These are phyloP conservation scores for Tenthredo mesomela DNA, from an alignment of 2,888 invertebrate species.

Conservation along the genomic window DNA sequence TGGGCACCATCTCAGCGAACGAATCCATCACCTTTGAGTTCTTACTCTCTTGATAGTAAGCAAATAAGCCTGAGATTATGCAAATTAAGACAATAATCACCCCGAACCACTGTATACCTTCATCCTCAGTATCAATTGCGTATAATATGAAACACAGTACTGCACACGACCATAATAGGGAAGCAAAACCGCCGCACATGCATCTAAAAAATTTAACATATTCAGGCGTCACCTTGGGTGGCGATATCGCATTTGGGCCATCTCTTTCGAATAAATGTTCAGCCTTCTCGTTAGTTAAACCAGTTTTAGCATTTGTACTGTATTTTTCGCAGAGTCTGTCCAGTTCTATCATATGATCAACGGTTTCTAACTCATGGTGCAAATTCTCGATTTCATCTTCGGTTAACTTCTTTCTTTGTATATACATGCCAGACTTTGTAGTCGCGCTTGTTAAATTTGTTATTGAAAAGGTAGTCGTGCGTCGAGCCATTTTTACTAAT, in stretches of 20 bases:
- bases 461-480: slow-evolving; percentile 16
- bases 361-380: slow-evolving; percentile 72
- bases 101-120: slow-evolving; percentile 79
- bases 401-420: slow-evolving; percentile 66
- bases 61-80: slow-evolving; percentile 83
- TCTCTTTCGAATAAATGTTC: slow-evolving; percentile 80
- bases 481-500: slow-evolving; percentile 53
- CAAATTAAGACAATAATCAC: slow-evolving; percentile 82
- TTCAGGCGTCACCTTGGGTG: slow-evolving; percentile 87
- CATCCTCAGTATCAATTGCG: slow-evolving; percentile 79
- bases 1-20: slow-evolving; percentile 90
- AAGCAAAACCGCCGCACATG: slow-evolving; percentile 87
- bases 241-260: slow-evolving; percentile 87
- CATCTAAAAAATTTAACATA: slow-evolving; percentile 83
- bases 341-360: slow-evolving; percentile 71
- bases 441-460: slow-evolving; percentile 28
- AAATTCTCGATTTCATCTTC: slow-evolving; percentile 69
- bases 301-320: slow-evolving; percentile 73
- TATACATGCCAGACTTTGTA: slow-evolving; percentile 51
- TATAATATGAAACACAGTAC: slow-evolving; percentile 85
- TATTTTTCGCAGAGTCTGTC: slow-evolving; percentile 67
- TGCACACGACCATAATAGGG: slow-evolving; percentile 89
- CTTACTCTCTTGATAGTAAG: slow-evolving; percentile 87
- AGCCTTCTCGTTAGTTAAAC: slow-evolving; percentile 83
- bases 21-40: slow-evolving; percentile 91